phyloP scores from a whole-genome alignment of 2,888 invertebrate genomes.

The Caradrina kadenii region DNA sequence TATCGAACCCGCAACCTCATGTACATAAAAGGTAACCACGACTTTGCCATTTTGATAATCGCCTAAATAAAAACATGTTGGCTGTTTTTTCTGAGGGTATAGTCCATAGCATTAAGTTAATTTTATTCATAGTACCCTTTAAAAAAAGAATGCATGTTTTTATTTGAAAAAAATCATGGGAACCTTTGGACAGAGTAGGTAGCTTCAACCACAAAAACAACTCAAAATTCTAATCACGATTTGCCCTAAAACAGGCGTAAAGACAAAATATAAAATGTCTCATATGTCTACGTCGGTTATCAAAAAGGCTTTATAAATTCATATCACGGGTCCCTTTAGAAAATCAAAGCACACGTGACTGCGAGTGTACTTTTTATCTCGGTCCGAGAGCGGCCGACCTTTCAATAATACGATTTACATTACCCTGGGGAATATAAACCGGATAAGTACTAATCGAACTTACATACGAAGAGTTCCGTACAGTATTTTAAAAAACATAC shows the following conservation, averaged over 20 bases:
- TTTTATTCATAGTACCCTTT: too few relatives aligned
- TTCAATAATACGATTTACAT: constrained; percentile 52
- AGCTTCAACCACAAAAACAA: neutral
- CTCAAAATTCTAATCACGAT: constrained; percentile 32
- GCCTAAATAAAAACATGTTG: too few relatives aligned
- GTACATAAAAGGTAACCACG: too few relatives aligned
- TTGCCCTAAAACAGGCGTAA: constrained; percentile 11
- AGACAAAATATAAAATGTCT: constrained; percentile 32
- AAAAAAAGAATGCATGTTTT: neutral
- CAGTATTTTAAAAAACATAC: too few relatives aligned
- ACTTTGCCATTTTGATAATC: too few relatives aligned
- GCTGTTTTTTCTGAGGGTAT: too few relatives aligned
- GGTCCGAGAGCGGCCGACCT: constrained; percentile 21
- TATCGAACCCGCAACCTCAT: too few relatives aligned
- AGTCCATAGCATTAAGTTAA: too few relatives aligned
- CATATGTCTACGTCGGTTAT: constrained; percentile 19
- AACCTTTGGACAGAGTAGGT: neutral
- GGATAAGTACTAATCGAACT: too few relatives aligned
- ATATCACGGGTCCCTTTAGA: constrained; percentile 45
- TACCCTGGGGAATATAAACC: constrained; percentile 6
- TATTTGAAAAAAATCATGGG: neutral
- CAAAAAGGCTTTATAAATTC: constrained; percentile 50
- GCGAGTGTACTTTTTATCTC: constrained; percentile 43
- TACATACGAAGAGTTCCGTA: too few relatives aligned
- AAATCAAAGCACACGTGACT: constrained; percentile 53